These are phyloP conservation scores for Stegophylla sp. DNA, from an alignment of 2,888 invertebrate species.

Conservation along the genomic window DNA sequence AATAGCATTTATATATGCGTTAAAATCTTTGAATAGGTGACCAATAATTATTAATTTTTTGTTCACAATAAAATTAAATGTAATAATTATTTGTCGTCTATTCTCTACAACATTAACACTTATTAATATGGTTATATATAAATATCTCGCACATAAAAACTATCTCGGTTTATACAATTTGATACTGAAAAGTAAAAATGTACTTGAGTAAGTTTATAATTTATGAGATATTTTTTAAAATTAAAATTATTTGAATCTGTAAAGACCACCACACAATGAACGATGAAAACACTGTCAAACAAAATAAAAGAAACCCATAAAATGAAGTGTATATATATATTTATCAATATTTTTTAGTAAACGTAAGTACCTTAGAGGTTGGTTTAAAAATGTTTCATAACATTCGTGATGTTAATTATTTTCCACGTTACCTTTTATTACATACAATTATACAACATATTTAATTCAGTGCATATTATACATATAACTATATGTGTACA, in stretches of 20 bases:
- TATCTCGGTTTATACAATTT: neutral
- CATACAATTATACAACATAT: slow-evolving; percentile 42
- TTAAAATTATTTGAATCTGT: neutral
- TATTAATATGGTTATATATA: neutral
- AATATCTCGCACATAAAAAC: slow-evolving; percentile 22
- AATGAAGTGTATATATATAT: slow-evolving; percentile 9
- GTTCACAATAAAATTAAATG: neutral
- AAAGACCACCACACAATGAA: slow-evolving; percentile 23
- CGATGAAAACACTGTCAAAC: slow-evolving; percentile 24
- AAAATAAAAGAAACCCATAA: slow-evolving; percentile 21
- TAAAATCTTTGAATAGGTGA: neutral
- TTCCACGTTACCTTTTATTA: slow-evolving; percentile 58
- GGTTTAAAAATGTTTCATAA: slow-evolving; percentile 38
- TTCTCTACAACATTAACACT: neutral
- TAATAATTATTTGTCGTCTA: neutral
- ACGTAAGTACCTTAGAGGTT: slow-evolving; percentile 48
- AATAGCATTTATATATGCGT: neutral
- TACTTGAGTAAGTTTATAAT: neutral
- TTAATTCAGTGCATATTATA: slow-evolving; percentile 41
- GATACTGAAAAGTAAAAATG: slow-evolving; percentile 3
- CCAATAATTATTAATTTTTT: neutral
- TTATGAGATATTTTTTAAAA: neutral
- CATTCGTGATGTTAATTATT: slow-evolving; percentile 54
- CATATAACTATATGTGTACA: slow-evolving; percentile 24
- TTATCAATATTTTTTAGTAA: neutral